A percentile compares a stretch with the other conserved stretches of the same genome.
phyloP scores from a whole-genome alignment of 2,888 invertebrate species.

The Agrochola circellaris region DNA sequence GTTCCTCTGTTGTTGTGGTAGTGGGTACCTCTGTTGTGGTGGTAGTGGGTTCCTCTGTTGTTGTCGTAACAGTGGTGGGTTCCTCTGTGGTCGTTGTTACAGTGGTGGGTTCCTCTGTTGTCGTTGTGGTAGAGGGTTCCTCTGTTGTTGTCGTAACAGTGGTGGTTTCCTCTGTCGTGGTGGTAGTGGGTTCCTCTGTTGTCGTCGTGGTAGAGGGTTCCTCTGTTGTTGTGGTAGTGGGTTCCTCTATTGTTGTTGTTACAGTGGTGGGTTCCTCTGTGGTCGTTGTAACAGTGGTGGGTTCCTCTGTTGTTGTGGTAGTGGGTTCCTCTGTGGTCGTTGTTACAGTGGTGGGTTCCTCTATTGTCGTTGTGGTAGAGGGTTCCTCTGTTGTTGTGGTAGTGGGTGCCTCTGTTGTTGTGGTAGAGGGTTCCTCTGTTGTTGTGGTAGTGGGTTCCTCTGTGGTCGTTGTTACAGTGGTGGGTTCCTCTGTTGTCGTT shows the following conservation, averaged over 20 bases:
- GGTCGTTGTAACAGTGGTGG: background rate
- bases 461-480: background rate
- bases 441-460: background rate
- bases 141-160: constrained; percentile 21
- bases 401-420: constrained; percentile 16
- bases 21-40: constrained; percentile 12
- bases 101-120: background rate
- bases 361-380: constrained; percentile 21
- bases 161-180: background rate
- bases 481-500: background rate
- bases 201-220: background rate
- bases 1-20: constrained; percentile 23
- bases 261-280: constrained; percentile 2
- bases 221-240: constrained; percentile 12
- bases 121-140: background rate
- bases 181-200: background rate
- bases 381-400: constrained; percentile 30
- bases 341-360: constrained; percentile 14
- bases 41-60: constrained; percentile 13
- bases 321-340: constrained; percentile 21
- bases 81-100: constrained; percentile 20
- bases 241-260: constrained; percentile 3
- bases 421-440: background rate
- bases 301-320: background rate
- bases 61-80: constrained; percentile 13